These are phyloP conservation scores for Ailuropoda melanoleuca DNA, from an alignment of 2,113 vertebrate genomes.

Conservation along the genomic window DNA sequence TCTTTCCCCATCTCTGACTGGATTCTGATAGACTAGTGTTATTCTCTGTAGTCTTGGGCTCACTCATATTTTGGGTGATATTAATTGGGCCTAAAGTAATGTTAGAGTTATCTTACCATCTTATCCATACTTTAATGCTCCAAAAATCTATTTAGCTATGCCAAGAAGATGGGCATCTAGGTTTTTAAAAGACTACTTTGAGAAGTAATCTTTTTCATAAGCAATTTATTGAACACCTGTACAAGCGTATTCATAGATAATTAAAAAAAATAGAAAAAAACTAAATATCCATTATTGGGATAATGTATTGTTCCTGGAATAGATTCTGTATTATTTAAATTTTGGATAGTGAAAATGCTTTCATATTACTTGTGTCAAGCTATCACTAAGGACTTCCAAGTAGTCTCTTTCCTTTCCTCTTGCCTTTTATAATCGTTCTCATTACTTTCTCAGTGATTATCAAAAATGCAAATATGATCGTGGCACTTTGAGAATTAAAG, in stretches of 20 bases:
- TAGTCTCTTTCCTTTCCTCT: background rate
- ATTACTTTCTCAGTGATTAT: background rate
- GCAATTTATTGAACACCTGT: background rate
- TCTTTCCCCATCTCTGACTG: background rate
- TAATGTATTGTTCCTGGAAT: background rate
- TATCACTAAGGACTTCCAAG: background rate
- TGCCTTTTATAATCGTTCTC: background rate
- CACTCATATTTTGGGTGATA: background rate
- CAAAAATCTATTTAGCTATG: background rate
- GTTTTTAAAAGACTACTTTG: constrained; percentile 26
- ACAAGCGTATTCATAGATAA: background rate
- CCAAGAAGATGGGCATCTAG: background rate
- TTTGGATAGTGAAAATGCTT: background rate
- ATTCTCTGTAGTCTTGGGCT: background rate
- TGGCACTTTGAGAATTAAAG: background rate
- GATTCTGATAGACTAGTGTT: background rate
- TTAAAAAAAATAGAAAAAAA: background rate
- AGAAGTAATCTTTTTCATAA: constrained; percentile 26
- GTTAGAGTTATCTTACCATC: background rate
- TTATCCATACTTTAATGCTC: background rate
- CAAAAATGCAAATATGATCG: background rate
- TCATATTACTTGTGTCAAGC: background rate
- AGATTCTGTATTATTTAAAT: background rate
- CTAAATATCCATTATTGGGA: background rate
- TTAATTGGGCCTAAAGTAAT: background rate